These are phyloP conservation scores for Chelidonichthys spinosus DNA, from an alignment of 2,797 vertebrate genomes.

Conservation along the genomic window DNA sequence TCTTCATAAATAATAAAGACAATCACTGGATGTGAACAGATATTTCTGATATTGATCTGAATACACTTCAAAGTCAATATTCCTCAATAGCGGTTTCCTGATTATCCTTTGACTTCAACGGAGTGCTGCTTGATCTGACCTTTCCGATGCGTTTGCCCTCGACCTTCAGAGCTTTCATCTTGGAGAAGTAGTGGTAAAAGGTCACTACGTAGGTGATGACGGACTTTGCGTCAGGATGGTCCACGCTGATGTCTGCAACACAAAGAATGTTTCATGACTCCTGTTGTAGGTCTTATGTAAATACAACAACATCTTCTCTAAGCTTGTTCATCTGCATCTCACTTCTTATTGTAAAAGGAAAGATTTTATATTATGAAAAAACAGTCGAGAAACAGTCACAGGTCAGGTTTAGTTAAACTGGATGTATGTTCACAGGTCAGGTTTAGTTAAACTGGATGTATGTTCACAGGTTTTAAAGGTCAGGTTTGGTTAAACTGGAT, in stretches of 20 bases:
- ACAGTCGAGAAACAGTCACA: too few species aligned
- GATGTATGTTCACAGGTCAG: too few species aligned
- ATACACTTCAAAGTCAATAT: not conserved
- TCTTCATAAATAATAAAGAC: too few species aligned
- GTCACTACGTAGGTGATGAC: slow-evolving; percentile 97
- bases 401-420: not conserved
- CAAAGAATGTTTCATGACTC: not conserved
- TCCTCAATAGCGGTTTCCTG: not conserved
- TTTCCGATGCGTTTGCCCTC: slow-evolving; percentile 95
- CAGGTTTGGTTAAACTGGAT: not conserved
- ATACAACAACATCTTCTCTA: too few species aligned
- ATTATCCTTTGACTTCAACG: not conserved
- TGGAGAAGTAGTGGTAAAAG: slow-evolving; percentile 96
- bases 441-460: not conserved
- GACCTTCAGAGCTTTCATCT: slow-evolving; percentile 96
- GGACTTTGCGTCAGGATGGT: slow-evolving; percentile 95
- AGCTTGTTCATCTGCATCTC: too few species aligned
- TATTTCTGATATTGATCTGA: not conserved
- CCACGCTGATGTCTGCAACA: slow-evolving; percentile 93
- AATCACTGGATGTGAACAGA: not conserved
- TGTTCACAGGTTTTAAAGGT: too few species aligned
- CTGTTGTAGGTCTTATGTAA: too few species aligned
- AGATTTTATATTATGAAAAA: too few species aligned
- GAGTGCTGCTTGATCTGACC: slow-evolving; percentile 70
- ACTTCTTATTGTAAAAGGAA: too few species aligned